Conservation (phyloP, 2,113 vertebrate species). For the Motacilla alba region DNA sequence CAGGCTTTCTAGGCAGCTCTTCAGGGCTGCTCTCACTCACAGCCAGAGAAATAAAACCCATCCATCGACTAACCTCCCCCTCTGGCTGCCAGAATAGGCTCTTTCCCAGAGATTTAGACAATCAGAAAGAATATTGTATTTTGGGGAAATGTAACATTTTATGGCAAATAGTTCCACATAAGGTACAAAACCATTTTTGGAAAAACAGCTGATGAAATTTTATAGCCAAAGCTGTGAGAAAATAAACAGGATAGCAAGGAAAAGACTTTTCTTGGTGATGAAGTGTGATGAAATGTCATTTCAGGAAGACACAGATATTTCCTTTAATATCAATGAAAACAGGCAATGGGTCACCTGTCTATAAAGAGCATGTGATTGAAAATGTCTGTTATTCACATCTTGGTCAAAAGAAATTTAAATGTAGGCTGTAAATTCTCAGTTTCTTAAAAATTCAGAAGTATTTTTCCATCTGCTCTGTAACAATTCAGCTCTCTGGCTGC, state of each 20-base stretch:
- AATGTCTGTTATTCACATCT: slow-evolving; percentile 45
- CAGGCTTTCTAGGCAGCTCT: background rate
- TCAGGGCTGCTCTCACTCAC: background rate
- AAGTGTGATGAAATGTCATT: background rate
- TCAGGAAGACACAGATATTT: background rate
- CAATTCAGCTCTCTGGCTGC: slow-evolving; percentile 53
- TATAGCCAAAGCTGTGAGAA: slow-evolving; percentile 2
- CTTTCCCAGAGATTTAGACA: background rate
- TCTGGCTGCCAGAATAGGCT: background rate
- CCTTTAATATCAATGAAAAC: background rate
- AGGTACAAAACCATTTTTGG: background rate
- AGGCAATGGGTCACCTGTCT: slow-evolving; percentile 25
- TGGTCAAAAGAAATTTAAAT: slow-evolving; percentile 33
- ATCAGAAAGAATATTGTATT: background rate
- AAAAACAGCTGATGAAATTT: slow-evolving; percentile 26
- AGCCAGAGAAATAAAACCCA: background rate
- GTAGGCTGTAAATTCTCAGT: slow-evolving; percentile 40
- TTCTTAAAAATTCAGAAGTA: slow-evolving; percentile 47
- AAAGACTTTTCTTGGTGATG: background rate
- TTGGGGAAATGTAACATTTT: background rate
- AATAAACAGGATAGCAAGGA: background rate
- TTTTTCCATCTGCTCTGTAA: slow-evolving; percentile 69
- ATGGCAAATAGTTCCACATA: background rate
- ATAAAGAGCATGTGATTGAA: slow-evolving; percentile 24
- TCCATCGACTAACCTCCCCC: background rate